Conservation (phyloP, 2,113 vertebrate species). For the Oncorhynchus kisutch region DNA sequence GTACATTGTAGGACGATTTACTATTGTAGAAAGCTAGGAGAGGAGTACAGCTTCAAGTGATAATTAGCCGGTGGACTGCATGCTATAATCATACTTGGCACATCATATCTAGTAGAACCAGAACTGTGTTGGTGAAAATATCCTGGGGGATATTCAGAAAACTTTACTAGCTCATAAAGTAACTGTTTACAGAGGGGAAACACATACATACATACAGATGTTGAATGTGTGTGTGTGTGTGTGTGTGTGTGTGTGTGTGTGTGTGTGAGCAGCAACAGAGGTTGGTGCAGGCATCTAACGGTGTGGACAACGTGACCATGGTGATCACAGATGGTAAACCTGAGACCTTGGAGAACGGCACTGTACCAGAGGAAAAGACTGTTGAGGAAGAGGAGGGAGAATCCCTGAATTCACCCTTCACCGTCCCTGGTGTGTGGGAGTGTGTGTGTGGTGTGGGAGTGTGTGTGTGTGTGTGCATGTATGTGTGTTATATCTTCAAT, state of each 20-base stretch:
- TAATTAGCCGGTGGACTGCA: too few species aligned
- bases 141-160: neutral
- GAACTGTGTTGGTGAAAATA: too few species aligned
- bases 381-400: slow-evolving; percentile 53
- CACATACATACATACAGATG: too few species aligned
- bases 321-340: slow-evolving; percentile 69
- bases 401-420: slow-evolving; percentile 76
- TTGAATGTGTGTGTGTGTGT: neutral
- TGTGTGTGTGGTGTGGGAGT: neutral
- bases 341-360: slow-evolving; percentile 79
- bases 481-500: neutral
- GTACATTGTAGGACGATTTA: too few species aligned
- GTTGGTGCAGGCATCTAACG: slow-evolving; percentile 76
- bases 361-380: slow-evolving; percentile 71
- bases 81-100: too few species aligned
- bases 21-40: too few species aligned
- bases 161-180: too few species aligned
- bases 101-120: too few species aligned
- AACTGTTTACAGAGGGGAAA: too few species aligned
- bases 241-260: slow-evolving; percentile 8
- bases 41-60: too few species aligned
- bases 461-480: neutral
- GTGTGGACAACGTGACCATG: slow-evolving; percentile 15
- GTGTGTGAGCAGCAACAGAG: slow-evolving; percentile 73
- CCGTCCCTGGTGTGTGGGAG: slow-evolving; percentile 73